Percentiles rank a stretch among this genome's conserved stretches.
These are phyloP conservation scores for Otis tarda DNA, from an alignment of 2,113 vertebrate species.

Conservation along the genomic window DNA sequence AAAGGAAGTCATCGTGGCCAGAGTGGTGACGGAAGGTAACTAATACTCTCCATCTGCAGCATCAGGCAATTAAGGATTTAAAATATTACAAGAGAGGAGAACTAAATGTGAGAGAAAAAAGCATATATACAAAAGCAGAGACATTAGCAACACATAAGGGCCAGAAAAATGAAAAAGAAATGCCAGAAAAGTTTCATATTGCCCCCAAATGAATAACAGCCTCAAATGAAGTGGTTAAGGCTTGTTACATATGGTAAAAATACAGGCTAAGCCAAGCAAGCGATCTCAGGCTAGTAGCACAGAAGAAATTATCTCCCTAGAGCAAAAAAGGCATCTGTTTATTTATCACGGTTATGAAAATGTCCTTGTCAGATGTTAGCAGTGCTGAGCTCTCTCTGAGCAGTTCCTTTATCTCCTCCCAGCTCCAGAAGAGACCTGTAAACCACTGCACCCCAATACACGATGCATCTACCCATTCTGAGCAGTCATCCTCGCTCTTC, in stretches of 20 bases:
- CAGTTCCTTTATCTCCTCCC: neutral
- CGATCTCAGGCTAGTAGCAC: neutral
- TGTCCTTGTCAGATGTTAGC: neutral
- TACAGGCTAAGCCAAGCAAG: neutral
- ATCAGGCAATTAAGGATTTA: slow-evolving; percentile 11
- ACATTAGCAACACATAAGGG: neutral
- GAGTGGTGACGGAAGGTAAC: neutral
- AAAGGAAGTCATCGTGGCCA: neutral
- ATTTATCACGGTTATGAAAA: neutral
- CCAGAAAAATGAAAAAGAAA: slow-evolving; percentile 3
- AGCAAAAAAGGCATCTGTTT: neutral
- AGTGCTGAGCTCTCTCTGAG: neutral
- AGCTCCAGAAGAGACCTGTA: neutral
- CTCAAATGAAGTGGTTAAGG: neutral
- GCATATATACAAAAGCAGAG: neutral
- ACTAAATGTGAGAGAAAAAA: neutral
- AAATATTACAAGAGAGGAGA: neutral
- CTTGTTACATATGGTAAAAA: neutral
- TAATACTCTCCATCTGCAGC: neutral
- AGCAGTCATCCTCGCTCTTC: neutral
- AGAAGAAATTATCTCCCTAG: neutral
- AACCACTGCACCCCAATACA: neutral
- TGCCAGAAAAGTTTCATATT: neutral
- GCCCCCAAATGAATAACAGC: neutral
- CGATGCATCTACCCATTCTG: accelerated